Conservation (phyloP, 2,888 invertebrate genomes). For the Mesorhabditis belari region DNA sequence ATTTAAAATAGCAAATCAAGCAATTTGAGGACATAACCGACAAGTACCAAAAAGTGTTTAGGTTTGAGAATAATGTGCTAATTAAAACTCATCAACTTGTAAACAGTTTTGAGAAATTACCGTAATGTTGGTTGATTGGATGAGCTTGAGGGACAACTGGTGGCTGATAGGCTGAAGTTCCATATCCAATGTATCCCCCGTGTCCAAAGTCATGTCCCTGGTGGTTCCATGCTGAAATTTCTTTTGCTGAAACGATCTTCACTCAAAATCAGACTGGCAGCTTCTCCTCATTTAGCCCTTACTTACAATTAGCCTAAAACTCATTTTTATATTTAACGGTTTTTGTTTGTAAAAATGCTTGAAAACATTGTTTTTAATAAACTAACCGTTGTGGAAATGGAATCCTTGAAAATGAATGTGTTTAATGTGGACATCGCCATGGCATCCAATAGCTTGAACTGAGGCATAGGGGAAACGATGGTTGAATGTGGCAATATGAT, state of each 20-base stretch:
- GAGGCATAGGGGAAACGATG: slow-evolving; percentile 33
- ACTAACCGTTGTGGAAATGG: slow-evolving; percentile 19
- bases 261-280: too few species aligned
- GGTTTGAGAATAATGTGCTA: too few species aligned
- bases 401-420: slow-evolving; percentile 38
- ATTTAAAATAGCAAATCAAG: too few species aligned
- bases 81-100: too few species aligned
- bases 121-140: background rate
- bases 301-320: background rate
- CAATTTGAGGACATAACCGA: too few species aligned
- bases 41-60: too few species aligned
- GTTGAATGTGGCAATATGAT: slow-evolving; percentile 33
- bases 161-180: slow-evolving; percentile 23
- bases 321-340: background rate
- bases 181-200: slow-evolving; percentile 31
- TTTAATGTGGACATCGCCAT: slow-evolving; percentile 34
- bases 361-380: background rate
- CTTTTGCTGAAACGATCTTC: background rate
- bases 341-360: background rate
- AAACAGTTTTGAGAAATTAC: too few species aligned
- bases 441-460: slow-evolving; percentile 36
- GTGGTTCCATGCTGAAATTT: slow-evolving; percentile 17
- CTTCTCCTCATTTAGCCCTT: too few species aligned
- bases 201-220: slow-evolving; percentile 29
- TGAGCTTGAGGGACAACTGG: slow-evolving; percentile 11